phyloP scores from a whole-genome alignment of 2,113 vertebrate species.

The Ceratotherium simum region DNA sequence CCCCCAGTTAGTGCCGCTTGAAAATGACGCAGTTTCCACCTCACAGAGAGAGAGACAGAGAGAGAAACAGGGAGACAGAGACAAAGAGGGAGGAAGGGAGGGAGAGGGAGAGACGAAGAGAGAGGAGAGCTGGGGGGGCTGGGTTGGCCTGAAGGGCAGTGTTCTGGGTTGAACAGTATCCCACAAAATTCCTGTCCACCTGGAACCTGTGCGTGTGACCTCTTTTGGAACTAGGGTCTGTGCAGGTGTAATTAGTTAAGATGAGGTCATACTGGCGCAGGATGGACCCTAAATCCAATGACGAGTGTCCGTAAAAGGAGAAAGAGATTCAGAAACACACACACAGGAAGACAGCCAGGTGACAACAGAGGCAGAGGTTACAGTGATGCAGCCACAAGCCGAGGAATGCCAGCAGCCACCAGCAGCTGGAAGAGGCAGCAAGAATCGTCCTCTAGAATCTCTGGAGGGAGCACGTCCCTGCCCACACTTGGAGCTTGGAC shows the following conservation, averaged over 20 bases:
- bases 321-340: background rate
- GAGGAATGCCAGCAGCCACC: background rate
- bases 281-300: rapidly evolving
- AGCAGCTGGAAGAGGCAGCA: too few species aligned
- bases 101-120: too few species aligned
- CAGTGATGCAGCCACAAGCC: background rate
- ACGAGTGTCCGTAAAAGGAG: rapidly evolving
- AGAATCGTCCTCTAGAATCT: rapidly evolving
- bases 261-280: too few species aligned
- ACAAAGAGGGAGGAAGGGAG: background rate
- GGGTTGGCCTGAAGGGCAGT: background rate
- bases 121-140: rapidly evolving
- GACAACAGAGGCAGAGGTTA: background rate
- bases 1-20: background rate
- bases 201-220: background rate
- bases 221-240: background rate
- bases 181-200: background rate
- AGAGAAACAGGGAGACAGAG: background rate
- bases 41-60: too few species aligned
- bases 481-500: background rate
- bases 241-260: background rate
- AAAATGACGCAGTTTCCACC: background rate
- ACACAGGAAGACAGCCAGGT: background rate
- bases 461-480: rapidly evolving
- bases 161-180: rapidly evolving